phyloP scores from a whole-genome alignment of 2,113 vertebrate genomes.

The Narcine bancroftii region DNA sequence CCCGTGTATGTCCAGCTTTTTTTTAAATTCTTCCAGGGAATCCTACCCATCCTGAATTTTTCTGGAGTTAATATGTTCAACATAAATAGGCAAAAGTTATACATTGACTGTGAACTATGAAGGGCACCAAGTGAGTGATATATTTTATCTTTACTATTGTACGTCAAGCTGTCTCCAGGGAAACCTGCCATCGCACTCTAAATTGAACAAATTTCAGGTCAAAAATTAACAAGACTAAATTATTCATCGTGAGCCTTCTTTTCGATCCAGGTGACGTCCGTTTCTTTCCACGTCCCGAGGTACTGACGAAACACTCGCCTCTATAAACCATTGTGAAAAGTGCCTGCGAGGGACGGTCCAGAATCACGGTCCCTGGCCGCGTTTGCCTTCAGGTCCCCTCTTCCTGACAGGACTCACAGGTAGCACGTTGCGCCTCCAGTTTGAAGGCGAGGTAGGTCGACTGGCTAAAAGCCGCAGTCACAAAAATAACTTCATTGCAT shows the following conservation, averaged over 20 bases:
- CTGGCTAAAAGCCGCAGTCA: neutral
- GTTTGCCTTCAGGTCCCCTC: no score
- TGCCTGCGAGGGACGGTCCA: neutral
- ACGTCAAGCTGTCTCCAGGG: neutral
- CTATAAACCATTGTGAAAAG: neutral
- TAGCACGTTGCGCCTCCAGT: neutral
- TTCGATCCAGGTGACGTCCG: neutral
- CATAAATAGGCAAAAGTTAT: neutral
- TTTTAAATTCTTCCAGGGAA: neutral
- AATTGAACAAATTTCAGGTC: neutral
- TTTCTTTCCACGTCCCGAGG: neutral
- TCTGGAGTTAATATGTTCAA: neutral
- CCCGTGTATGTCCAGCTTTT: neutral
- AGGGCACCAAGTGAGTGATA: neutral
- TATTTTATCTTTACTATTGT: neutral
- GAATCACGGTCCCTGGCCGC: neutral
- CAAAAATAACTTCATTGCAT: neutral
- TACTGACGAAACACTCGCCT: constrained; percentile 8
- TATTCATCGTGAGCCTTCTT: neutral
- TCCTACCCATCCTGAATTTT: neutral
- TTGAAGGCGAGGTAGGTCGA: neutral
- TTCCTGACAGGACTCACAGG: no score
- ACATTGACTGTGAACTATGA: neutral
- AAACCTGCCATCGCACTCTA: neutral
- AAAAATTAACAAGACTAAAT: neutral